Percentiles rank a stretch among this genome's conserved stretches.
Conservation (phyloP, 2,797 vertebrate genomes). For the Phoeniculus purpureus region DNA sequence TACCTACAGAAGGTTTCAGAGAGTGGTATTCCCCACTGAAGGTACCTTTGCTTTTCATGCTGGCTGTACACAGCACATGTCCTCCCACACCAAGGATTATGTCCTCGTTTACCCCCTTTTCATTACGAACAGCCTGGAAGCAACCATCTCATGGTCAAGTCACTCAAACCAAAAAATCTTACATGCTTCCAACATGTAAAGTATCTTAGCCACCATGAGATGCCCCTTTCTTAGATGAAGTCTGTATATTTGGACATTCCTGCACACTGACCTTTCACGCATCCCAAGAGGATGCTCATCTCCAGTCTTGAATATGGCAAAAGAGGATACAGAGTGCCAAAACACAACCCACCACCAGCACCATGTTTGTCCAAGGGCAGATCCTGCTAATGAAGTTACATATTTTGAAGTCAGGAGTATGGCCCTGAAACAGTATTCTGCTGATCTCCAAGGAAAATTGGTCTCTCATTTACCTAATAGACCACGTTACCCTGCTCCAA, state of each 20-base stretch:
- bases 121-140: neutral
- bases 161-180: neutral
- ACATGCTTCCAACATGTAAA: neutral
- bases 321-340: neutral
- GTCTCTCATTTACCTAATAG: neutral
- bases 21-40: neutral
- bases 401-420: neutral
- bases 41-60: neutral
- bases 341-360: neutral
- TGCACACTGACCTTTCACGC: neutral
- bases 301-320: accelerated
- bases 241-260: neutral
- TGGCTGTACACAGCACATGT: accelerated
- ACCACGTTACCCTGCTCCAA: accelerated
- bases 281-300: accelerated
- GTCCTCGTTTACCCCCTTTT: neutral
- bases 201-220: neutral
- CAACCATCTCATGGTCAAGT: neutral
- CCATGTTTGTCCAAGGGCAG: neutral
- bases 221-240: neutral
- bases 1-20: neutral
- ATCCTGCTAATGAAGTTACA: neutral
- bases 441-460: neutral
- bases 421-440: neutral
- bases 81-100: neutral